A percentile compares a stretch with the other conserved stretches of the same genome.
Evolutionary conservation across 30 jellyfish, hydroid and myxozoan species (phyloP).

Genomic region (Clytia hemisphaerica): DNA sequence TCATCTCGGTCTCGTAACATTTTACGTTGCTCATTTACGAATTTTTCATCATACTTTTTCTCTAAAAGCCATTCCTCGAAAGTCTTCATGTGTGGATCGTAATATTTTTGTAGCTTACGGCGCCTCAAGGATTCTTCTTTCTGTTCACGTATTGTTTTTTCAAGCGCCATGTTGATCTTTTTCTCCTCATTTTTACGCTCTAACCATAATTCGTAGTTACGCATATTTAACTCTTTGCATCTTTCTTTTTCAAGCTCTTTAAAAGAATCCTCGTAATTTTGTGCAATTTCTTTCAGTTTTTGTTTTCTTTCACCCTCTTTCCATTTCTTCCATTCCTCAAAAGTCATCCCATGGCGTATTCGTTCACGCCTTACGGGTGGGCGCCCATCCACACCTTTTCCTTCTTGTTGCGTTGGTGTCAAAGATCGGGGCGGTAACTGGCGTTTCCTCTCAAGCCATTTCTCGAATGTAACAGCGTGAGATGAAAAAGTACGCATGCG

Average conservation of each 20-base stretch:
- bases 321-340: slow-evolving; percentile 13
- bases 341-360: slow-evolving; percentile 5
- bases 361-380: background rate
- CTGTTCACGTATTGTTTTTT: background rate
- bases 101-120: background rate
- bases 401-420: background rate
- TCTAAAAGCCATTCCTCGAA: slow-evolving; percentile 17
- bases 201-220: too few relatives aligned
- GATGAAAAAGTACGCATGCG: background rate
- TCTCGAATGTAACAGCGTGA: background rate
- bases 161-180: background rate
- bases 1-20: background rate
- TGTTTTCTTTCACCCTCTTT: background rate
- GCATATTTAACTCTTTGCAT: too few relatives aligned
- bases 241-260: background rate
- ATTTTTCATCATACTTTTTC: background rate
- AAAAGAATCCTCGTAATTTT: background rate
- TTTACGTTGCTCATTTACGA: background rate
- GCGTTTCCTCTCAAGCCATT: slow-evolving; percentile 1
- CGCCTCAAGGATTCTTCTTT: background rate
- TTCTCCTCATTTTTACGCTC: slow-evolving; percentile 2
- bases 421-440: background rate
- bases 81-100: slow-evolving; percentile 3
- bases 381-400: background rate
- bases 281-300: background rate